Evolutionary conservation across 2,797 vertebrate genomes (phyloP).

Genomic region (Siniperca obscura): DNA sequence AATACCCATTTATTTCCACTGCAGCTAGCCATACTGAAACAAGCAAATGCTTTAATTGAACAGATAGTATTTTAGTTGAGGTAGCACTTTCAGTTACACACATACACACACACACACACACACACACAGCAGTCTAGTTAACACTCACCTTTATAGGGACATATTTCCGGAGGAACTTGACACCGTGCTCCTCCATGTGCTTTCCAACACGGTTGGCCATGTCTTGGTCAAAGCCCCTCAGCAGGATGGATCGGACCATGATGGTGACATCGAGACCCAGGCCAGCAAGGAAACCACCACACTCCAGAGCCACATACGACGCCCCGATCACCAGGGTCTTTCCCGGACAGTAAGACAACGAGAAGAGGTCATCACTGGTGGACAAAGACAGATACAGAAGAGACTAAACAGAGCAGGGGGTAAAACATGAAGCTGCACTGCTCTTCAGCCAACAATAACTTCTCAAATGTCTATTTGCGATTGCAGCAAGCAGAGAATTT

Average conservation of each 20-base stretch:
- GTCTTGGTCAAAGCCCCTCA: constrained; percentile 96
- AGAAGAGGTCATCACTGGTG: constrained; percentile 95
- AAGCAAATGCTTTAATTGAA: background rate
- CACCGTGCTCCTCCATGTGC: constrained; percentile 91
- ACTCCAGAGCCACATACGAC: constrained; percentile 95
- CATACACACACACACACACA: background rate
- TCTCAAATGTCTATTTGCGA: background rate
- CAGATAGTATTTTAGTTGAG: background rate
- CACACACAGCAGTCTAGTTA: background rate
- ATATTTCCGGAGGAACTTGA: constrained; percentile 92
- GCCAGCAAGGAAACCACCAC: constrained; percentile 94
- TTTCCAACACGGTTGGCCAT: constrained; percentile 94
- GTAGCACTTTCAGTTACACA: too few relatives aligned
- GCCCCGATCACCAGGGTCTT: constrained; percentile 95
- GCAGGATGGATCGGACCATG: constrained; percentile 95
- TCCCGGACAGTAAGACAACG: constrained; percentile 93
- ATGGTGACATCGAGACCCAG: constrained; percentile 93
- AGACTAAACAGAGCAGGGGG: background rate
- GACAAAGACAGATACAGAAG: background rate
- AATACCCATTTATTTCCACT: background rate
- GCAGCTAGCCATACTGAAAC: background rate
- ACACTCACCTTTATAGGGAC: constrained; percentile 88
- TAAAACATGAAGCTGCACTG: background rate
- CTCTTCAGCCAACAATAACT: background rate
- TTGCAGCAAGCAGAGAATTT: background rate